phyloP scores from a whole-genome alignment of 2,113 vertebrate genomes.

The Poeciliopsis occidentalis region DNA sequence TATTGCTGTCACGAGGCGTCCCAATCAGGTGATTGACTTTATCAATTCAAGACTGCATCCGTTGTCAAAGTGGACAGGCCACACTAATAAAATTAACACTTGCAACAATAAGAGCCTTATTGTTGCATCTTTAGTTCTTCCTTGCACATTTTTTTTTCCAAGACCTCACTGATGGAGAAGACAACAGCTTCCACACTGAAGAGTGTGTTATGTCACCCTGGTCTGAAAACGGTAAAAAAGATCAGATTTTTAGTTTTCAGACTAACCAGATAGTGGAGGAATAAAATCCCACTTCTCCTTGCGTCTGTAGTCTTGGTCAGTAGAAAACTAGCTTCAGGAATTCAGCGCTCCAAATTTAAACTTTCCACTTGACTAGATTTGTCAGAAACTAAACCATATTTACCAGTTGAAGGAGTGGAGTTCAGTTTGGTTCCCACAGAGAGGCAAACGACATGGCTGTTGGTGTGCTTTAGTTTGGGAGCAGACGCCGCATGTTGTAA shows the following conservation, averaged over 20 bases:
- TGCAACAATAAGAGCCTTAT: neutral
- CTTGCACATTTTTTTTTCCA: no score
- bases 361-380: neutral
- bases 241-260: neutral
- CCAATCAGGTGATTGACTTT: neutral
- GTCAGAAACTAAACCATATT: neutral
- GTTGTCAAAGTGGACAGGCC: neutral
- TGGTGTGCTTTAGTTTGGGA: constrained; percentile 19
- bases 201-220: neutral
- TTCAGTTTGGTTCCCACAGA: no score
- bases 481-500: constrained; percentile 5
- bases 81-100: neutral
- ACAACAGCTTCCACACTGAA: neutral
- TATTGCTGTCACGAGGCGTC: no score
- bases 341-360: no score
- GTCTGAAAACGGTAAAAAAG: neutral
- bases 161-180: neutral
- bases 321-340: neutral
- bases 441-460: neutral
- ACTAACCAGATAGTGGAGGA: neutral
- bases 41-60: neutral
- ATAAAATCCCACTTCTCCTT: no score
- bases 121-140: neutral
- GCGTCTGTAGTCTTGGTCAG: neutral
- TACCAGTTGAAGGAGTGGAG: neutral